A percentile compares a stretch with the other conserved stretches of the same genome.
phyloP scores from a whole-genome alignment of 1,140 invertebrate species.

The Pinna nobilis region DNA sequence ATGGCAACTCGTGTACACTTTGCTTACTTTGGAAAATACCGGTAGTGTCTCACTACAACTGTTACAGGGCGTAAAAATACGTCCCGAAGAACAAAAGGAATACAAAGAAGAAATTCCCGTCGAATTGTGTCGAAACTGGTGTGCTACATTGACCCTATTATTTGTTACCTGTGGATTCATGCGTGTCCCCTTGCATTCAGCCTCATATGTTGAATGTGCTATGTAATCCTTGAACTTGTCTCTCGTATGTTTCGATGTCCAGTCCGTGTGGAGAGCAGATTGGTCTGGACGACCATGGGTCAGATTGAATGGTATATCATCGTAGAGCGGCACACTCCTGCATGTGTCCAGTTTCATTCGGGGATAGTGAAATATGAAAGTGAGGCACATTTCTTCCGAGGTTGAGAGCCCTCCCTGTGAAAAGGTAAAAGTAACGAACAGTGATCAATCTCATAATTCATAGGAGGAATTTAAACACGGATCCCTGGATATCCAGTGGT shows the following conservation, averaged over 20 bases:
- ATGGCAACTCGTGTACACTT: too few relatives aligned
- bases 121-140: too few relatives aligned
- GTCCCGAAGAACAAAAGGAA: too few relatives aligned
- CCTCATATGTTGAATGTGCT: not conserved
- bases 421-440: not conserved
- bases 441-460: not conserved
- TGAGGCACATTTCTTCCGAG: constrained; percentile 41
- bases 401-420: constrained; percentile 40
- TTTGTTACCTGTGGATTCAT: not conserved
- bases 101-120: too few relatives aligned
- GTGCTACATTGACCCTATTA: too few relatives aligned
- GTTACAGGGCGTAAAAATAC: too few relatives aligned
- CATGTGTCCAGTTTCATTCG: constrained; percentile 27
- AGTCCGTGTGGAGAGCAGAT: too few relatives aligned
- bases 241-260: not conserved
- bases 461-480: not conserved
- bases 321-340: constrained; percentile 12
- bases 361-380: constrained; percentile 41
- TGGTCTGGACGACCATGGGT: not conserved
- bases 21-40: too few relatives aligned
- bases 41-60: too few relatives aligned
- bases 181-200: not conserved
- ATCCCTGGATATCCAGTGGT: too few relatives aligned
- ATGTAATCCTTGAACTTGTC: not conserved
- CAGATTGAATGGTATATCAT: not conserved